Base-by-base conservation (phyloP, 2,797 vertebrate genomes). In the Psittacula echo region DNA sequence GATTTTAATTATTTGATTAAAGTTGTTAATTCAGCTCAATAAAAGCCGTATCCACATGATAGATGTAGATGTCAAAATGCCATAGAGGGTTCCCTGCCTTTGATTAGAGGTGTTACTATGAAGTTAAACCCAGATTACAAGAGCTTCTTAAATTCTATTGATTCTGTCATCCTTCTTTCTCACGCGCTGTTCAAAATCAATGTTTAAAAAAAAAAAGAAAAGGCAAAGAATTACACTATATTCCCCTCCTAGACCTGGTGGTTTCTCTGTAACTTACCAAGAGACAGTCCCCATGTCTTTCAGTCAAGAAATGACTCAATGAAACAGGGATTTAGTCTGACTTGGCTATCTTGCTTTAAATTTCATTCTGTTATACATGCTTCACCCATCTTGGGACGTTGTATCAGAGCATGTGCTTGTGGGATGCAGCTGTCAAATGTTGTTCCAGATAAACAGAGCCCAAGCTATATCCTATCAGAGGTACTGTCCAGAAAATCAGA, bases 61-160 rank as follows among this genome's bases (percentile, higher is more conserved):
- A 90, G 95, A 91, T 97, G 90, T 93, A 96, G 93, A 93, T 95
- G 94, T 98, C 96, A 92, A 77, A 96, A 97, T 96, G 96, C 94
- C 82, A 92, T 68, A 91, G 61, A 91, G 90, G 41, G 65, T 91
- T 95, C 87, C 64, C 58, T 2, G 24, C 90, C 93, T 97, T 97
- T 97, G 96, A 97, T 97, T 97, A 97, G 97, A 97, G 84, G 90
- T 96, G 86, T 95, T 97, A 88, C 91, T 96, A 67, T 75, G 74
- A 62, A 95, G 93, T 97, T 97, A 95, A 94, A 95, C 77, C 83
- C 90, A 95, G 95, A 97, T 96, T 97, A 97, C 91, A 90, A 96
- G 90, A 93, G 87, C 97, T 95, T 96, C 93, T 97, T 97, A 94
- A 96, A 96, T 95, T 97, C 87, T 97, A 93, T 97, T 92, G 94